Evolutionary conservation across 2,888 invertebrate genomes (phyloP).

Genomic region (Tuta absoluta): DNA sequence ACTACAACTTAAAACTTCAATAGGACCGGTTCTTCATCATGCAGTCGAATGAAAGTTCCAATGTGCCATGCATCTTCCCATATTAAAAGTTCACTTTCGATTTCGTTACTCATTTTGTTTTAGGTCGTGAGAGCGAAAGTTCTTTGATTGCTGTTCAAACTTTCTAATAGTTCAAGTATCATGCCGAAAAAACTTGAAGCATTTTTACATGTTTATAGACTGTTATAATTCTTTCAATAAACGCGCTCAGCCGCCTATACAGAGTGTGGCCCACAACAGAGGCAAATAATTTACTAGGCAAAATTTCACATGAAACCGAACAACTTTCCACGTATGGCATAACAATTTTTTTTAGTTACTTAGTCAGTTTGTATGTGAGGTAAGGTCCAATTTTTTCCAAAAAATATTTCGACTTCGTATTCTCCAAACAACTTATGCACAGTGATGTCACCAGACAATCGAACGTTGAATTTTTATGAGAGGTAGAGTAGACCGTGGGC

Average conservation of each 20-base stretch:
- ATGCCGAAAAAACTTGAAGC: background rate
- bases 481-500: background rate
- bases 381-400: no score
- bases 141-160: background rate
- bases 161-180: background rate
- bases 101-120: constrained; percentile 15
- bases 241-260: background rate
- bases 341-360: no score
- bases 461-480: constrained; percentile 1
- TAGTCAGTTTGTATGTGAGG: no score
- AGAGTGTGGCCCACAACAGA: no score
- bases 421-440: background rate
- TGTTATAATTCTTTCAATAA: background rate
- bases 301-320: background rate
- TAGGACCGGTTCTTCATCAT: constrained; percentile 23
- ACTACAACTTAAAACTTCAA: background rate
- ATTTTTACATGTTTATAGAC: no score
- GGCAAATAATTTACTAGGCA: background rate
- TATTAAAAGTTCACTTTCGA: constrained; percentile 22
- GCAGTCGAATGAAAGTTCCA: background rate
- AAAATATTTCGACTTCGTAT: no score
- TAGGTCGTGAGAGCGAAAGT: constrained; percentile 22
- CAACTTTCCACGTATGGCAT: background rate
- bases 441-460: background rate
- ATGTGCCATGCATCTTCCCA: background rate